Evolutionary conservation across 2,888 invertebrate genomes (phyloP).

Genomic region (Aquatica leii): DNA sequence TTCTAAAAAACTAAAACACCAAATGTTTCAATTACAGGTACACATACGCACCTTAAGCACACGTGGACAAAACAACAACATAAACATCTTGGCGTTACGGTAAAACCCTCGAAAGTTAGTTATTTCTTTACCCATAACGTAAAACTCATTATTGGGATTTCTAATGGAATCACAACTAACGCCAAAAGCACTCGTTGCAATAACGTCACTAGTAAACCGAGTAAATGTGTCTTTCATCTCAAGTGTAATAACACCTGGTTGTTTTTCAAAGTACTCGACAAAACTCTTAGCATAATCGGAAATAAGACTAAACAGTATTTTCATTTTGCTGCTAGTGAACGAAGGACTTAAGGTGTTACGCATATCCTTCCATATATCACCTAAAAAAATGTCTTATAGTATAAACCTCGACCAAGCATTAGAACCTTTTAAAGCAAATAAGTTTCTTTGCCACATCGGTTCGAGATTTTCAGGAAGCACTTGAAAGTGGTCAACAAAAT

Average conservation of each 20-base stretch:
- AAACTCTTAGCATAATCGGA: background rate
- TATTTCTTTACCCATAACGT: background rate
- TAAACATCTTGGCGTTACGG: background rate
- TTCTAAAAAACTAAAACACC: constrained; percentile 60
- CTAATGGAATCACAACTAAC: constrained; percentile 1
- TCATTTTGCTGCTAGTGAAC: constrained; percentile 13
- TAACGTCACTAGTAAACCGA: background rate
- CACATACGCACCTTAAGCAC: background rate
- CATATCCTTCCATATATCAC: constrained; percentile 1
- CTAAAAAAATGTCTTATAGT: too few relatives aligned
- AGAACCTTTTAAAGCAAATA: too few relatives aligned
- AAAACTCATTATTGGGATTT: background rate
- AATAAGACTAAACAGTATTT: background rate
- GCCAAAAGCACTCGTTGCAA: background rate
- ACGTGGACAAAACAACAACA: background rate
- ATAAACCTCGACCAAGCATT: too few relatives aligned
- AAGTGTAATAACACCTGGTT: background rate
- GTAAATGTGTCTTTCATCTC: constrained; percentile 2
- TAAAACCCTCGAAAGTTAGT: background rate
- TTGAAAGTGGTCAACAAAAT: too few relatives aligned
- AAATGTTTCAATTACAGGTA: background rate
- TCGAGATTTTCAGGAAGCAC: too few relatives aligned
- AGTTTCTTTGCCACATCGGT: too few relatives aligned
- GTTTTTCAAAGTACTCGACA: background rate
- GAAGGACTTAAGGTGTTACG: constrained; percentile 1